These are phyloP conservation scores for Cherax destructor DNA, from an alignment of 1,140 invertebrate species.

Conservation along the genomic window DNA sequence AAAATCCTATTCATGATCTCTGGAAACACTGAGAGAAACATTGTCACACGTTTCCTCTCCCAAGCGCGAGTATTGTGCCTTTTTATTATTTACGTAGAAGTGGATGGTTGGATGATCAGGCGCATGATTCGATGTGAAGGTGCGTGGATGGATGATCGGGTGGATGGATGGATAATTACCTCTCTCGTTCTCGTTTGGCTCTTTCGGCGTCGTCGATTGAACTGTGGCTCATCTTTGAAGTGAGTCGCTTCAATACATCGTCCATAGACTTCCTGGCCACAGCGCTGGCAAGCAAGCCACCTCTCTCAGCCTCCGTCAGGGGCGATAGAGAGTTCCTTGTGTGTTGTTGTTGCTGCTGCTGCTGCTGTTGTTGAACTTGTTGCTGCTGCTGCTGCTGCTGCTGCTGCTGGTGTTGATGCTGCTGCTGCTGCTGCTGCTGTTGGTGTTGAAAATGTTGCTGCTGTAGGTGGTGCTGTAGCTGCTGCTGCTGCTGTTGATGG, in stretches of 20 bases:
- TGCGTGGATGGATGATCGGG: too few relatives aligned
- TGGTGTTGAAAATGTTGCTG: slow-evolving; percentile 20
- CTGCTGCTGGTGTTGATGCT: slow-evolving; percentile 50
- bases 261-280: slow-evolving; percentile 82
- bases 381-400: slow-evolving; percentile 42
- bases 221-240: slow-evolving; percentile 86
- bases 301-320: slow-evolving; percentile 49
- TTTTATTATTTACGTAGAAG: too few relatives aligned
- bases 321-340: slow-evolving; percentile 71
- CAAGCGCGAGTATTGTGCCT: too few relatives aligned
- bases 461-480: slow-evolving; percentile 77
- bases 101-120: not conserved
- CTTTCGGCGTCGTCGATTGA: slow-evolving; percentile 76
- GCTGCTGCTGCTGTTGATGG: slow-evolving; percentile 76
- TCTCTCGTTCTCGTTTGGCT: slow-evolving; percentile 61
- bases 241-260: slow-evolving; percentile 88
- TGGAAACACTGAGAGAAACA: too few relatives aligned
- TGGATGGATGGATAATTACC: not conserved
- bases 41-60: too few relatives aligned
- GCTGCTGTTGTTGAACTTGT: not conserved
- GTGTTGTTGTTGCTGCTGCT: slow-evolving; percentile 44
- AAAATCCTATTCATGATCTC: too few relatives aligned
- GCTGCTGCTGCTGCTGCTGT: slow-evolving; percentile 47
- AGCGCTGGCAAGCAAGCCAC: slow-evolving; percentile 51
- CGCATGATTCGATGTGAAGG: not conserved